A percentile compares a stretch with the other conserved stretches of the same genome.
phyloP scores from a whole-genome alignment of 1,140 invertebrate genomes.

The Platyura marginata region DNA sequence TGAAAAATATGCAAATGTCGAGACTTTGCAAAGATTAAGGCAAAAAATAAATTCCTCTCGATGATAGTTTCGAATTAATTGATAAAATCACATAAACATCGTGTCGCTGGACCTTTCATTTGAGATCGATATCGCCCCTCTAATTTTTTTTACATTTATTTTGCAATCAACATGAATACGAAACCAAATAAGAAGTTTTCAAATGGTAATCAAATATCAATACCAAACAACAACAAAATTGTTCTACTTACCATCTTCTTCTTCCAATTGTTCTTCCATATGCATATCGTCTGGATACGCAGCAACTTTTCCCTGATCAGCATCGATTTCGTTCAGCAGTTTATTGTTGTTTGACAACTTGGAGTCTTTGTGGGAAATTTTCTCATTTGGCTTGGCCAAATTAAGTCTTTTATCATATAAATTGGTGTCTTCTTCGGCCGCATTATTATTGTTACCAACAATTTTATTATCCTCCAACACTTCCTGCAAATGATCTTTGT shows the following conservation, averaged over 20 bases:
- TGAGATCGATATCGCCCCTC: too few species aligned
- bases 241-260: slow-evolving; percentile 16
- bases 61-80: too few species aligned
- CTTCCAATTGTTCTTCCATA: slow-evolving; percentile 16
- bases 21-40: too few species aligned
- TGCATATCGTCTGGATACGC: slow-evolving; percentile 16
- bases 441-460: slow-evolving; percentile 15
- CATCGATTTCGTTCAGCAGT: slow-evolving; percentile 20
- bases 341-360: slow-evolving; percentile 15
- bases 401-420: slow-evolving; percentile 14
- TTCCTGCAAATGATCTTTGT: slow-evolving; percentile 12
- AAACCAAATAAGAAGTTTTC: background rate
- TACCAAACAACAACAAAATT: background rate
- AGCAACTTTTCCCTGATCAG: slow-evolving; percentile 19
- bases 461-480: background rate
- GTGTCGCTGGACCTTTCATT: background rate
- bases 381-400: slow-evolving; percentile 5
- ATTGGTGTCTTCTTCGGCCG: slow-evolving; percentile 15
- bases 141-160: too few species aligned
- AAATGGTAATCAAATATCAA: background rate
- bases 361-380: slow-evolving; percentile 7
- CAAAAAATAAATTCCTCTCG: too few species aligned
- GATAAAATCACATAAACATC: background rate
- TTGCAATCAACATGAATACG: background rate
- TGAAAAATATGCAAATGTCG: too few species aligned